Evolutionary conservation across 2,797 vertebrate genomes (phyloP).

Genomic region (Sebastes trivittatus): DNA sequence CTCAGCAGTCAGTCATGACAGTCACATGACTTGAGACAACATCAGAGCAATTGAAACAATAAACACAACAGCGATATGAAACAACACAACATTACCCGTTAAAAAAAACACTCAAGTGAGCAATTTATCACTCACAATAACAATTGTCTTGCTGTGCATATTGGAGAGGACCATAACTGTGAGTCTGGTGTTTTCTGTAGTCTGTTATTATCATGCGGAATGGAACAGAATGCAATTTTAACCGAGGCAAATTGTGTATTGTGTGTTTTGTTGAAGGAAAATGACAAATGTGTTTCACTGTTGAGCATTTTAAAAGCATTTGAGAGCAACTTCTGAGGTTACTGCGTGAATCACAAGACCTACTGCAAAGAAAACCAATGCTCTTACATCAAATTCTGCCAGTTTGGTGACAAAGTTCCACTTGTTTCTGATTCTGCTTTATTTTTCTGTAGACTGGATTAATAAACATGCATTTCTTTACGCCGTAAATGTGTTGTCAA

Average conservation of each 20-base stretch:
- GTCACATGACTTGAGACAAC: too few relatives aligned
- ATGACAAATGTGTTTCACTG: background rate
- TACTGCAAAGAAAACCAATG: too few relatives aligned
- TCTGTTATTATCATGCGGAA: conserved; percentile 24
- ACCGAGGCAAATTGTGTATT: background rate
- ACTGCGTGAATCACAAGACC: too few relatives aligned
- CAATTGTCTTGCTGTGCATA: background rate
- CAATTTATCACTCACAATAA: background rate
- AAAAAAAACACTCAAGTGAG: background rate
- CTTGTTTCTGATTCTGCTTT: background rate
- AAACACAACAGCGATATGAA: background rate
- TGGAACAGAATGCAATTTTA: conserved; percentile 6
- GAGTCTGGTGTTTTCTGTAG: conserved; percentile 30
- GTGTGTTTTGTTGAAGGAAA: background rate
- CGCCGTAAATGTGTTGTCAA: background rate
- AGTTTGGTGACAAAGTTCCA: background rate
- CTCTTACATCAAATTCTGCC: too few relatives aligned
- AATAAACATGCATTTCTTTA: background rate
- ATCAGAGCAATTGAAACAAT: background rate
- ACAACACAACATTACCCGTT: background rate
- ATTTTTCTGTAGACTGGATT: background rate
- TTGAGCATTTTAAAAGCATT: too few relatives aligned
- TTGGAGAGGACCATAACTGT: conserved; percentile 40
- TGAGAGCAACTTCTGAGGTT: too few relatives aligned
- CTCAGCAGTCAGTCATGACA: too few relatives aligned